A percentile compares a stretch with the other conserved stretches of the same genome.
Conservation (phyloP, 2,797 vertebrate genomes). For the Sebastes iracundus region DNA sequence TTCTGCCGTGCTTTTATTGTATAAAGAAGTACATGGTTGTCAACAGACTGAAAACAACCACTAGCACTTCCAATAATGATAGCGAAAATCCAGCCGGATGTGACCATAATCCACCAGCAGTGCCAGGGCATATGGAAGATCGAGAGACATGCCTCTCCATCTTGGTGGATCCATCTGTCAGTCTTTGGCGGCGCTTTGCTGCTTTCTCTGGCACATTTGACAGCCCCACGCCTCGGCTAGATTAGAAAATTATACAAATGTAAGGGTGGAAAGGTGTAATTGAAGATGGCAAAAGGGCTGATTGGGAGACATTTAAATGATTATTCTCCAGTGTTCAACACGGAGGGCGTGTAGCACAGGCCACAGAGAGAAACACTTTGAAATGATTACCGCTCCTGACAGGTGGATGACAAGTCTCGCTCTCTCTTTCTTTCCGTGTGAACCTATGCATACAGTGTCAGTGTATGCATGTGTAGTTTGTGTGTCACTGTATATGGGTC, state of each 20-base stretch:
- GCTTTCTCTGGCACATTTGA: conserved; percentile 76
- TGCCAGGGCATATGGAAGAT: conserved; percentile 58
- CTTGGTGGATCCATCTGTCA: conserved; percentile 94
- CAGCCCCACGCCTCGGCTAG: conserved; percentile 89
- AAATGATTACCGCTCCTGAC: conserved; percentile 91
- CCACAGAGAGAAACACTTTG: conserved; percentile 89
- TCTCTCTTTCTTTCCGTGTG: conserved; percentile 21
- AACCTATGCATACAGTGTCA: conserved; percentile 36
- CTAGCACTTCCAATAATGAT: conserved; percentile 6
- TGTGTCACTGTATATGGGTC: not conserved
- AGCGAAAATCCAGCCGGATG: conserved; percentile 43
- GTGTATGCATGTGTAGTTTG: not conserved
- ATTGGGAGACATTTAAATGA: conserved; percentile 99
- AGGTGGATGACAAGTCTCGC: conserved; percentile 77
- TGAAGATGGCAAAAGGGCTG: conserved; percentile 97
- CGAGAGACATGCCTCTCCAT: conserved; percentile 70
- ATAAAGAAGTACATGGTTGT: conserved; percentile 26
- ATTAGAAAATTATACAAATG: conserved; percentile 99
- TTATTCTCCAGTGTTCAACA: conserved; percentile 93
- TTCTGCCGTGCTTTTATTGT: conserved; percentile 1
- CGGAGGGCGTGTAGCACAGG: conserved; percentile 89
- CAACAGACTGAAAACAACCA: conserved; percentile 23
- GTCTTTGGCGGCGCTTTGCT: conserved; percentile 88
- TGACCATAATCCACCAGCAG: conserved; percentile 50
- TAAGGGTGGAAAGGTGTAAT: conserved; percentile 99